Evolutionary conservation across 2,797 vertebrate genomes (phyloP).

Genomic region (Carcharodon carcharias): DNA sequence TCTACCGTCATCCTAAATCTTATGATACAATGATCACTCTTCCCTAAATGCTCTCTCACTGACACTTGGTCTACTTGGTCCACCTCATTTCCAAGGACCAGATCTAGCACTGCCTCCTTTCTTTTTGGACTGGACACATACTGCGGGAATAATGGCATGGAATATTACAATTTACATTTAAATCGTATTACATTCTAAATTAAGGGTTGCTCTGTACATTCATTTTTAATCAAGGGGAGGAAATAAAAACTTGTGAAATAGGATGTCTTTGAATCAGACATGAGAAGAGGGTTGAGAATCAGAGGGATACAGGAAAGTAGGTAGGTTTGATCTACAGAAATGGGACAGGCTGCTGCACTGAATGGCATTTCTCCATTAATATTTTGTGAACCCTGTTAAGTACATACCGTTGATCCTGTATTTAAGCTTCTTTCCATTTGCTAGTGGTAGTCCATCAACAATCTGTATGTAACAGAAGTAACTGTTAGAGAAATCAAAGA

Average conservation of each 20-base stretch:
- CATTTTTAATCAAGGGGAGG: neutral
- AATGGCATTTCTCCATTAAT: neutral
- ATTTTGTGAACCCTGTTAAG: neutral
- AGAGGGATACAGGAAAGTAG: neutral
- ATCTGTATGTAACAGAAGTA: slow-evolving; percentile 57
- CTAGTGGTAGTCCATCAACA: slow-evolving; percentile 76
- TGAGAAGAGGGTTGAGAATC: neutral
- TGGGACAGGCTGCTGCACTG: neutral
- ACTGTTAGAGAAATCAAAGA: neutral
- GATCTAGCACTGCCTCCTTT: too few relatives aligned
- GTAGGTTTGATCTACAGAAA: neutral
- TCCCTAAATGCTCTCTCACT: too few relatives aligned
- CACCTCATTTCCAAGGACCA: too few relatives aligned
- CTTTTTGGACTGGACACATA: too few relatives aligned
- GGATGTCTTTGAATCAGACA: neutral
- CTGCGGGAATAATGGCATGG: neutral
- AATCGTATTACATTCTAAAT: neutral
- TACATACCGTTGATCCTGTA: slow-evolving; percentile 88
- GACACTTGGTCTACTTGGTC: too few relatives aligned
- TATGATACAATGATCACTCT: too few relatives aligned
- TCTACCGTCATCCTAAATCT: too few relatives aligned
- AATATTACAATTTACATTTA: neutral
- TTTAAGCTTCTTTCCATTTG: slow-evolving; percentile 67
- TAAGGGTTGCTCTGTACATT: neutral
- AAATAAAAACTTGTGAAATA: neutral